These are phyloP conservation scores for Balanococcus diminutus DNA, from an alignment of 2,888 invertebrate genomes.

Conservation along the genomic window DNA sequence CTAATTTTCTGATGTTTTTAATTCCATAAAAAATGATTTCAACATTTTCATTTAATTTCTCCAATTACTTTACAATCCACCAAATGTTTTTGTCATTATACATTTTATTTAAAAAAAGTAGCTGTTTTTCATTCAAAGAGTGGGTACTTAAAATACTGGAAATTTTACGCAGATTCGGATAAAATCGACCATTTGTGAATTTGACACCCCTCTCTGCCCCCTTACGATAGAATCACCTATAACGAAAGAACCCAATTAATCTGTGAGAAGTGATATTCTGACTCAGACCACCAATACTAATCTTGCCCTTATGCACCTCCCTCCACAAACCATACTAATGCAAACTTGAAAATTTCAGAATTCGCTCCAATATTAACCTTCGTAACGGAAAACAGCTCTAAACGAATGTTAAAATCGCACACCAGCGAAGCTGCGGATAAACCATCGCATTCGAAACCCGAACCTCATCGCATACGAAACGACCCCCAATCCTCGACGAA, in stretches of 20 bases:
- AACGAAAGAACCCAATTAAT: too few species aligned
- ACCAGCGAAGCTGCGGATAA: neutral
- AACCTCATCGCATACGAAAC: neutral
- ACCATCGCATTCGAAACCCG: neutral
- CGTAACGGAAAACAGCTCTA: conserved; percentile 50
- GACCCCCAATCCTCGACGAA: neutral
- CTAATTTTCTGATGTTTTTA: too few species aligned
- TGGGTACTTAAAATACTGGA: neutral
- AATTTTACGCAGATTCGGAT: neutral
- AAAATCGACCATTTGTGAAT: neutral
- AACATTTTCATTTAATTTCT: too few species aligned
- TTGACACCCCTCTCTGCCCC: too few species aligned
- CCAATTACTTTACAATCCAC: too few species aligned
- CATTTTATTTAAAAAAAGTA: too few species aligned
- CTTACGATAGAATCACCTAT: too few species aligned
- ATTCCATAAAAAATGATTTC: too few species aligned
- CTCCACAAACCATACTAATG: neutral
- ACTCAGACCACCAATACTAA: neutral
- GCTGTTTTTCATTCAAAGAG: too few species aligned
- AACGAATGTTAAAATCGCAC: neutral
- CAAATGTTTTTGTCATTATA: too few species aligned
- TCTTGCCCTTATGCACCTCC: neutral
- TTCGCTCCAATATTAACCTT: conserved; percentile 51
- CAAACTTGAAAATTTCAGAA: conserved; percentile 8
- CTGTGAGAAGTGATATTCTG: too few species aligned